Evolutionary conservation across 2,113 vertebrate genomes (phyloP).

Genomic region (Sisor rabdophorus): DNA sequence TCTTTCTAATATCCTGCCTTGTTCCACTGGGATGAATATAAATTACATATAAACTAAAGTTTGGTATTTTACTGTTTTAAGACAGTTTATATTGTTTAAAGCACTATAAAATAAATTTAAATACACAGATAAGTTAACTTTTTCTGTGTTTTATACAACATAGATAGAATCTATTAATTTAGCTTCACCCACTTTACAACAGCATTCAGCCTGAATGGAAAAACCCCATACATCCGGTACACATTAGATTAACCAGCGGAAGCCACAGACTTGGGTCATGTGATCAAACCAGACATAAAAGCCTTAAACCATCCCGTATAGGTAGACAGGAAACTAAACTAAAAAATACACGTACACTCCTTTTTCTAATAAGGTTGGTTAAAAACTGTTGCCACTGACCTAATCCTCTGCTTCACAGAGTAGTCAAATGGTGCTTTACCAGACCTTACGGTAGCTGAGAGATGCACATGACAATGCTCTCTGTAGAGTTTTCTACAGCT

Average conservation of each 20-base stretch:
- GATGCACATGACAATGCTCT: constrained; percentile 35
- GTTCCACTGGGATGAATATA: too few species aligned
- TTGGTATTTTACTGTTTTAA: too few species aligned
- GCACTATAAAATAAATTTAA: too few species aligned
- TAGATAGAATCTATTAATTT: not conserved
- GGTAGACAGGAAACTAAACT: not conserved
- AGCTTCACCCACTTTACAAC: not conserved
- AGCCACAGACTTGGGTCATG: constrained; percentile 6
- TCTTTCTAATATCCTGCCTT: too few species aligned
- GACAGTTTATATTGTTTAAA: too few species aligned
- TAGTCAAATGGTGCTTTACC: not conserved
- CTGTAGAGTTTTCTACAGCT: constrained; percentile 41
- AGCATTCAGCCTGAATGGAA: not conserved
- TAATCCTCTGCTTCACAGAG: constrained; percentile 14
- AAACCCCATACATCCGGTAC: not conserved
- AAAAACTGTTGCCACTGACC: constrained; percentile 12
- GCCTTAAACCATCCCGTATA: not conserved
- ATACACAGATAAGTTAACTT: not conserved
- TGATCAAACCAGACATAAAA: not conserved
- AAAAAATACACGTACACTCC: too few species aligned
- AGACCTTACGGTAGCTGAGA: not conserved
- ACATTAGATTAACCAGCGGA: constrained; percentile 1
- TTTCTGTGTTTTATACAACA: not conserved
- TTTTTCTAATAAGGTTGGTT: too few species aligned
- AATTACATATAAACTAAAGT: too few species aligned